These are phyloP conservation scores for Ictalurus punctatus DNA, from an alignment of 2,113 vertebrate species.

Conservation along the genomic window DNA sequence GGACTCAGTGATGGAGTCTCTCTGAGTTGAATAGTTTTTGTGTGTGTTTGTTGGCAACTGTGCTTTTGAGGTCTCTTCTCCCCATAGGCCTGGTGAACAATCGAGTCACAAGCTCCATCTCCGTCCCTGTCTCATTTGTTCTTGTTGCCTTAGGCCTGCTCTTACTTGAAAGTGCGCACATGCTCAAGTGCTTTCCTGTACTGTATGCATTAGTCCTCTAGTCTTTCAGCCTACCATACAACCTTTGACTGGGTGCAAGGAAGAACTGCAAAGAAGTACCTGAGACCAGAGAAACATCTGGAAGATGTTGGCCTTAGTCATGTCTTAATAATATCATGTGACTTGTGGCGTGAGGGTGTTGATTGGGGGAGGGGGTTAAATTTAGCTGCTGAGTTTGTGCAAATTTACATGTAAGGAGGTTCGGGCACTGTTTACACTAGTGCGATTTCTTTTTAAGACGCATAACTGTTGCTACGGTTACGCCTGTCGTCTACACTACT, in stretches of 20 bases:
- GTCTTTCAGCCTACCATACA: neutral
- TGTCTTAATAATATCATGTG: neutral
- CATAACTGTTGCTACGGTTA: too few species aligned
- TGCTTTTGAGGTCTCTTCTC: constrained; percentile 18
- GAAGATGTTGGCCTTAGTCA: neutral
- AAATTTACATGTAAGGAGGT: neutral
- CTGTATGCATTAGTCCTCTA: constrained; percentile 1
- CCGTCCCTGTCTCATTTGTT: constrained; percentile 1
- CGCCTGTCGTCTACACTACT: too few species aligned
- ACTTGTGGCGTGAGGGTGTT: neutral
- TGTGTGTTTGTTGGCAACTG: neutral
- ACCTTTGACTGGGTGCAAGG: neutral
- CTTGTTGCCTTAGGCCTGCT: constrained; percentile 9
- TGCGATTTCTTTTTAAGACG: too few species aligned
- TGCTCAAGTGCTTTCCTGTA: constrained; percentile 30
- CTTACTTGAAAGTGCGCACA: constrained; percentile 2
- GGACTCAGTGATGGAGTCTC: neutral
- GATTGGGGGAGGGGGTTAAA: too few species aligned
- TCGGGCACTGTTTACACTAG: too few species aligned
- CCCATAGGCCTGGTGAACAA: neutral
- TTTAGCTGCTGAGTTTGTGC: neutral
- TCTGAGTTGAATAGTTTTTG: neutral
- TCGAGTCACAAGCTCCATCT: neutral
- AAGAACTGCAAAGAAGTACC: neutral
- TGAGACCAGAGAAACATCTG: neutral